Conservation (phyloP, 1,140 invertebrate genomes). For the Gyrodactylus bullatarudis region DNA sequence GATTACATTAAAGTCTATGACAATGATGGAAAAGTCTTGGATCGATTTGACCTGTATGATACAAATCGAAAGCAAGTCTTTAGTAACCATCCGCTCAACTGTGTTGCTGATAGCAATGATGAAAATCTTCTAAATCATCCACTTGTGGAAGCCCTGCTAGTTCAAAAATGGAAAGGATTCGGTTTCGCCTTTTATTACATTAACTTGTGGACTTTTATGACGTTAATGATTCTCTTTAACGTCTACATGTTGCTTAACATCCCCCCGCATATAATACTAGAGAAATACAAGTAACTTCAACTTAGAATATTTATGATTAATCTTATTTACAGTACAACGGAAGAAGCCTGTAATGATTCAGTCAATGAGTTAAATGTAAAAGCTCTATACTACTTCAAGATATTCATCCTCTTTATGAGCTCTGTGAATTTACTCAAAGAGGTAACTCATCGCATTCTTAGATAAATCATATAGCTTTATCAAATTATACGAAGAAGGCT, state of each 20-base stretch:
- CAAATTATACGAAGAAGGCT: background rate
- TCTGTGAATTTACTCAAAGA: too few species aligned
- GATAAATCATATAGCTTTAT: too few species aligned
- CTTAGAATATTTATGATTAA: too few species aligned
- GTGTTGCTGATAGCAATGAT: background rate
- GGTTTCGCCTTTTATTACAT: background rate
- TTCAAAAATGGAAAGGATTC: background rate
- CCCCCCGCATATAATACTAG: background rate
- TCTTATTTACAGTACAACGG: too few species aligned
- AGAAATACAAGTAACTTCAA: too few species aligned
- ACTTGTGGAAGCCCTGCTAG: background rate
- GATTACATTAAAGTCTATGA: background rate
- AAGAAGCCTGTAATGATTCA: too few species aligned
- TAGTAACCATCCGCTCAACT: background rate
- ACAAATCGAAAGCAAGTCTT: background rate
- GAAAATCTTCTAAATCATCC: background rate
- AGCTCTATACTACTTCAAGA: too few species aligned
- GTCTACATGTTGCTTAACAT: background rate
- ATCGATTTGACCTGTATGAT: background rate
- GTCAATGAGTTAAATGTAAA: too few species aligned
- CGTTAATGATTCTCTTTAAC: background rate
- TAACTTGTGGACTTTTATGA: background rate
- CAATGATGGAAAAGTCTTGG: background rate
- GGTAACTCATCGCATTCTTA: too few species aligned
- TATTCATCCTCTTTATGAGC: too few species aligned